phyloP scores from a whole-genome alignment of 1,140 invertebrate species.

The Brachionus angularis region DNA sequence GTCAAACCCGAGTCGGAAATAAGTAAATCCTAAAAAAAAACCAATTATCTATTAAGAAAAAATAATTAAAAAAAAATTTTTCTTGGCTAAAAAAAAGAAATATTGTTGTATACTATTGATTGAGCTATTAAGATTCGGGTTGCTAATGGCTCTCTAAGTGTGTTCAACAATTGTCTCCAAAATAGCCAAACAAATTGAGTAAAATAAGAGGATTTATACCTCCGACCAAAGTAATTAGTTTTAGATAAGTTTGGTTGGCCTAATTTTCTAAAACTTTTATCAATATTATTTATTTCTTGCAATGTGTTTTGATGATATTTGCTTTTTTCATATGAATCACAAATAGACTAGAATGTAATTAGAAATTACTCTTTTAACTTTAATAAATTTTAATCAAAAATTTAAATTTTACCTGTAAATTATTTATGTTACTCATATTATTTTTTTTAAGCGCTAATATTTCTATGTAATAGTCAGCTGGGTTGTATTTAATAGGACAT shows the following conservation, averaged over 20 bases:
- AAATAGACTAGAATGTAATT: constrained; percentile 44
- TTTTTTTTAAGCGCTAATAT: constrained; percentile 79
- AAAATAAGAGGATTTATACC: constrained; percentile 30
- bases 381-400: constrained; percentile 46
- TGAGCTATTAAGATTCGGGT: constrained; percentile 82
- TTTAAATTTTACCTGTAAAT: constrained; percentile 62
- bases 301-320: constrained; percentile 31
- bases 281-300: constrained; percentile 18
- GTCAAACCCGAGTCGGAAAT: constrained; percentile 74
- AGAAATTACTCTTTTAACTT: constrained; percentile 37
- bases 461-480: constrained; percentile 90
- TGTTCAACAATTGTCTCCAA: constrained; percentile 21
- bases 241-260: constrained; percentile 7
- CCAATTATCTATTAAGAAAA: constrained; percentile 66
- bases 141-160: constrained; percentile 52
- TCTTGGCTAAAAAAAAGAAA: not conserved
- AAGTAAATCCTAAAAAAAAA: constrained; percentile 78
- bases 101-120: constrained; percentile 62
- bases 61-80: constrained; percentile 4
- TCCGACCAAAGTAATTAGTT: not conserved
- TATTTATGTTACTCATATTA: constrained; percentile 60
- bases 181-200: constrained; percentile 39
- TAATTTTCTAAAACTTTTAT: constrained; percentile 3
- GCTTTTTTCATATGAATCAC: constrained; percentile 45
- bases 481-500: constrained; percentile 77